Evolutionary conservation across 2,888 invertebrate species (phyloP).

Genomic region (Eupithecia inturbata): DNA sequence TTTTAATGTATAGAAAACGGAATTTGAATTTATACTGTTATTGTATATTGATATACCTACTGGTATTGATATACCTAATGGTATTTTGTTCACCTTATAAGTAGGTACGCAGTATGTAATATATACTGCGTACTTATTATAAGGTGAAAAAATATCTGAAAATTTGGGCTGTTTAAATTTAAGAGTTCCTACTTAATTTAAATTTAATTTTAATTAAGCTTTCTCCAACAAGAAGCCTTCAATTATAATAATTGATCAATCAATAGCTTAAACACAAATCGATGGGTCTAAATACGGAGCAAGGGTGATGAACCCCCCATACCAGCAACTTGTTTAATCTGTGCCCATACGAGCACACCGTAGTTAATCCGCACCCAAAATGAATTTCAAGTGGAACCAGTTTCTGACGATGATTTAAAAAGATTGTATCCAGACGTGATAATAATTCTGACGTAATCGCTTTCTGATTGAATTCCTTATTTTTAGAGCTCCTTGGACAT

Average conservation of each 20-base stretch:
- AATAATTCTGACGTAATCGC: slow-evolving; percentile 34
- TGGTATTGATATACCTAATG: too few species aligned
- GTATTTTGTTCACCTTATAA: too few species aligned
- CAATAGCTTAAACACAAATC: slow-evolving; percentile 36
- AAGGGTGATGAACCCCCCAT: slow-evolving; percentile 60
- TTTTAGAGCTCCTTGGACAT: not conserved
- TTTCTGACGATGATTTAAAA: slow-evolving; percentile 41
- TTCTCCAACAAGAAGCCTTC: slow-evolving; percentile 30
- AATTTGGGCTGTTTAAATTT: not conserved
- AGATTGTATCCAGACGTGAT: slow-evolving; percentile 27
- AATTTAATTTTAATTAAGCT: slow-evolving; percentile 11
- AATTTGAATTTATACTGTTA: not conserved
- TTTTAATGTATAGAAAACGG: not conserved
- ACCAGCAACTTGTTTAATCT: slow-evolving; percentile 17
- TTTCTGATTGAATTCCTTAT: slow-evolving; percentile 34
- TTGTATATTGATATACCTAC: not conserved
- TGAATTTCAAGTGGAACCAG: slow-evolving; percentile 60
- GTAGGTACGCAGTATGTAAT: too few species aligned
- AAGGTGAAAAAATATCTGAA: too few species aligned
- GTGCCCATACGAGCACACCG: slow-evolving; percentile 39
- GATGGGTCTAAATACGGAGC: slow-evolving; percentile 32
- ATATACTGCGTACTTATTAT: not conserved
- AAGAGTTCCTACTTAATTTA: not conserved
- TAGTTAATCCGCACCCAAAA: slow-evolving; percentile 61
- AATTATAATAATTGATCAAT: slow-evolving; percentile 44